Conservation (phyloP, 2,888 invertebrate genomes). For the Monopis laevigella region DNA sequence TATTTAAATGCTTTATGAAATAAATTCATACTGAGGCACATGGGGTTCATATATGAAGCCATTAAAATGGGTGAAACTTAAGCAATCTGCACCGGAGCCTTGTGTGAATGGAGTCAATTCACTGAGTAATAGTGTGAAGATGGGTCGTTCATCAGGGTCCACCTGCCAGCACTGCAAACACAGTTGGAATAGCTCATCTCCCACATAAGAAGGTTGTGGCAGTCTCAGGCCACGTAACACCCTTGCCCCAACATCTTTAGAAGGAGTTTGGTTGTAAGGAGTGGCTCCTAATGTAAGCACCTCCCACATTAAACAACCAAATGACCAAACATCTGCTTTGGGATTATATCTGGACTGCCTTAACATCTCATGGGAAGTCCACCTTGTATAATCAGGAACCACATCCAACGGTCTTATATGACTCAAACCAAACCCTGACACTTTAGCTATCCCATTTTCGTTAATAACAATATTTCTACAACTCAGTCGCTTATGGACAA, state of each 20-base stretch:
- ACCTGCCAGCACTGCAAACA: conserved; percentile 87
- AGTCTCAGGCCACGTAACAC: conserved; percentile 77
- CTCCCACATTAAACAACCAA: conserved; percentile 86
- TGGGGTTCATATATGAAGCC: conserved; percentile 55
- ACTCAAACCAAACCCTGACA: conserved; percentile 79
- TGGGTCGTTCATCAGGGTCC: conserved; percentile 82
- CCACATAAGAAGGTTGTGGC: conserved; percentile 77
- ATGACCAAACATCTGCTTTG: conserved; percentile 86
- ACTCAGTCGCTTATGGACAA: conserved; percentile 78
- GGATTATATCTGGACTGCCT: conserved; percentile 73
- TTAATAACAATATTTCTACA: conserved; percentile 76
- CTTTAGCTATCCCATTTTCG: conserved; percentile 73
- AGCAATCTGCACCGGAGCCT: conserved; percentile 38
- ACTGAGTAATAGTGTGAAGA: conserved; percentile 69
- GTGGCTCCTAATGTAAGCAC: conserved; percentile 81
- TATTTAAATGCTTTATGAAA: too few species aligned
- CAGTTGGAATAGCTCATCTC: conserved; percentile 82
- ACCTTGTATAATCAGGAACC: conserved; percentile 78
- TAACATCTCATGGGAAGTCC: conserved; percentile 83
- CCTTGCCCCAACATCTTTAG: conserved; percentile 73
- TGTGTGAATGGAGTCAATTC: conserved; percentile 27
- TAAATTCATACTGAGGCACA: conserved; percentile 50
- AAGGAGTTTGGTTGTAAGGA: conserved; percentile 75
- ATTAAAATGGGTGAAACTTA: conserved; percentile 57
- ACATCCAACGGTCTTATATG: conserved; percentile 70